Evolutionary conservation across 2,797 vertebrate genomes (phyloP).

Genomic region (Pseudopleuronectes americanus): DNA sequence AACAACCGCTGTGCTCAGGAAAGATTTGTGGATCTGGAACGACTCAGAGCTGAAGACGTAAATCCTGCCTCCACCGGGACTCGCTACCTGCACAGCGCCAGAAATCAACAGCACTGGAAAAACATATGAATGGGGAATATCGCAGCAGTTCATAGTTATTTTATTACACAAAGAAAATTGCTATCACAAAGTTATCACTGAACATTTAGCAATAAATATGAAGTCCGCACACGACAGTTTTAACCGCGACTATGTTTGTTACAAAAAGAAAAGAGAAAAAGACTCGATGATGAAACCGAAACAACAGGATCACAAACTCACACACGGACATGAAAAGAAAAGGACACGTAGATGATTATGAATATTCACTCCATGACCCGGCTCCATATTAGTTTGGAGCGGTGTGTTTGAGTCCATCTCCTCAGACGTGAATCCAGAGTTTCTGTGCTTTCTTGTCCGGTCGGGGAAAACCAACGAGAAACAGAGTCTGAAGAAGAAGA

Average conservation of each 20-base stretch:
- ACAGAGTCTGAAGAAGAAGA: slow-evolving; percentile 37
- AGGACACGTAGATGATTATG: slow-evolving; percentile 67
- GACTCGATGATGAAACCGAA: slow-evolving; percentile 40
- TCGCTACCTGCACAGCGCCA: neutral
- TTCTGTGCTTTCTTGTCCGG: slow-evolving; percentile 63
- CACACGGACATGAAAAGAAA: slow-evolving; percentile 60
- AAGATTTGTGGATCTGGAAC: slow-evolving; percentile 55
- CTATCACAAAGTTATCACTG: slow-evolving; percentile 85
- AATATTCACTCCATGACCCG: slow-evolving; percentile 47
- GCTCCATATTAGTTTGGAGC: slow-evolving; percentile 56
- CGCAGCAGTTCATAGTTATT: slow-evolving; percentile 78
- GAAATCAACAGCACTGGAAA: slow-evolving; percentile 15
- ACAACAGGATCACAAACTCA: slow-evolving; percentile 59
- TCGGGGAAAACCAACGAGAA: slow-evolving; percentile 51
- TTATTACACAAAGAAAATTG: slow-evolving; percentile 85
- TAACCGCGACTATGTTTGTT: slow-evolving; percentile 71
- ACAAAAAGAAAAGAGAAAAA: slow-evolving; percentile 43
- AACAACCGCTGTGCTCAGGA: slow-evolving; percentile 57
- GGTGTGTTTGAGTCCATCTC: slow-evolving; percentile 43
- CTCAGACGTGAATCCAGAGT: slow-evolving; percentile 48
- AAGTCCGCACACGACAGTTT: slow-evolving; percentile 74
- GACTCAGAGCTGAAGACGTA: slow-evolving; percentile 26
- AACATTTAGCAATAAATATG: slow-evolving; percentile 86
- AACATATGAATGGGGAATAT: slow-evolving; percentile 36
- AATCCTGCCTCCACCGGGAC: slow-evolving; percentile 18